Evolutionary conservation across 2,888 invertebrate genomes (phyloP).

Genomic region (Drosophila nr. fundita): DNA sequence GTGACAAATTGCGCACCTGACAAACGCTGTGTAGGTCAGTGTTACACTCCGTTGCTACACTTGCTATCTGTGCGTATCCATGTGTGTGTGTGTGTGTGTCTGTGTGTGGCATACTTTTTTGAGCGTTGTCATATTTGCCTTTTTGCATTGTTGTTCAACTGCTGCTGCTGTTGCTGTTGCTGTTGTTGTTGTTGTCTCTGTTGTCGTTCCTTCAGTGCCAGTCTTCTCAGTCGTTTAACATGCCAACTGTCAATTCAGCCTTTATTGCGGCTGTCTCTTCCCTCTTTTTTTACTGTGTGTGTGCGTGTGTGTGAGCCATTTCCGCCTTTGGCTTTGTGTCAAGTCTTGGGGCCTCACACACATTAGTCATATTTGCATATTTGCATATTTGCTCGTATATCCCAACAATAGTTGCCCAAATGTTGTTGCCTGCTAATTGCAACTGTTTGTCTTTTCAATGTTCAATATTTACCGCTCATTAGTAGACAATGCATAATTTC

Average conservation of each 20-base stretch:
- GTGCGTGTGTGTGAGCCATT: conserved; percentile 52
- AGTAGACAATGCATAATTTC: conserved; percentile 27
- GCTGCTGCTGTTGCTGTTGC: neutral
- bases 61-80: neutral
- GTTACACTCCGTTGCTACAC: conserved; percentile 53
- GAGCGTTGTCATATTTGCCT: conserved; percentile 41
- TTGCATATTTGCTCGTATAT: conserved; percentile 45
- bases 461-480: conserved; percentile 54
- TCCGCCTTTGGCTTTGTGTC: conserved; percentile 73
- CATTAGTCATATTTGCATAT: conserved; percentile 62
- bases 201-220: conserved; percentile 16
- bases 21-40: conserved; percentile 69
- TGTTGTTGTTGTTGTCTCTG: neutral
- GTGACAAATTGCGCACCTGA: conserved; percentile 52
- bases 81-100: conserved; percentile 18
- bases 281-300: conserved; percentile 8
- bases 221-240: conserved; percentile 41
- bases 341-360: conserved; percentile 60
- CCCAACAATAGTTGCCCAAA: neutral
- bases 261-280: conserved; percentile 46
- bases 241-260: conserved; percentile 63
- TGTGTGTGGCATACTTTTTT: conserved; percentile 70
- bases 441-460: conserved; percentile 40
- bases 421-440: conserved; percentile 42
- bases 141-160: conserved; percentile 26